Base-by-base conservation (phyloP, 1,140 invertebrate species). In the Trichonephila inaurata region DNA sequence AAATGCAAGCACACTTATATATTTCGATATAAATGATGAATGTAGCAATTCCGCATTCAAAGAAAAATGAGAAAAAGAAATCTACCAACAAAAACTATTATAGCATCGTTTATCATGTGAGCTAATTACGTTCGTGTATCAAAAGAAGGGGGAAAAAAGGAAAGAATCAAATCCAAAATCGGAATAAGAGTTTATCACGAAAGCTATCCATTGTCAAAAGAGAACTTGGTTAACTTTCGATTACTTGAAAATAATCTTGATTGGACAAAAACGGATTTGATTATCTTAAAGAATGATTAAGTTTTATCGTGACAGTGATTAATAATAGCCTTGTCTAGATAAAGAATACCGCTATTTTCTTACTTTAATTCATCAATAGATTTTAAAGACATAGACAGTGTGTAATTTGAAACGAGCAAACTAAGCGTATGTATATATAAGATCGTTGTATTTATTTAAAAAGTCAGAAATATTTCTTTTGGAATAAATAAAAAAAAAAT, bases 221-320 rank as follows among this genome's bases (percentile, higher is more conserved):
- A 24, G 18, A 64, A 64, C 60, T 88, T 62, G 58, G 60, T 88
- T 88, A 88, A 28, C 12, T 64, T 86, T 19, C n/a, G 86, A 88
- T 88, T 88, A 62, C 60, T 44, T 60, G 60, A 7, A 64, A 64
- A 58, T 88, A 66, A 88, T 88, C 86, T 88, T 64, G 61, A 88
- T 88, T 61, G 60, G 33, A 64, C 33, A 64, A 88, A 33, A 88
- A 88, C 60, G 60, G 18, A 64, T 88, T 88, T 66, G 60, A 64
- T 88, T 88, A 64, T 88, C 61, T 88, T 88, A 88, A 88, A 88
- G 86, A 88, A 64, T 88, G 60, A 88, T 66, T 21, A 66, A 64
- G 60, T 88, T 10, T 60, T 88, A 88, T 40, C 86, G 33, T 40
- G 61, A 60, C 61, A 66, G 19, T 88, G 85, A 86, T 86, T 86